Evolutionary conservation across 2,797 vertebrate genomes (phyloP).

Genomic region (Podargus strigoides): DNA sequence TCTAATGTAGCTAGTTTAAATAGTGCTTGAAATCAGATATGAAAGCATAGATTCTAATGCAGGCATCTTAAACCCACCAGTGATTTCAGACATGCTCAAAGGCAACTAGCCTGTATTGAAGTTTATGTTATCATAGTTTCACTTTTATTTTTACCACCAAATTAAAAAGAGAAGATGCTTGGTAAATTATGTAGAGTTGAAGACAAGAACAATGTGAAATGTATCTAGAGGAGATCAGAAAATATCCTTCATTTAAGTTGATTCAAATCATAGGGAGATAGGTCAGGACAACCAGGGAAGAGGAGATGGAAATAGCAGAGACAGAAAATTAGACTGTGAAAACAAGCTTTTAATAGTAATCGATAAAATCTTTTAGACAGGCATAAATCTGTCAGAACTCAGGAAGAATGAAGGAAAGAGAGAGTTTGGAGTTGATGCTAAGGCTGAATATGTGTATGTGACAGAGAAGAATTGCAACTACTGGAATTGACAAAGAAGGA

Average conservation of each 20-base stretch:
- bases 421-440: background rate
- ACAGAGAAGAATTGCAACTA: background rate
- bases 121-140: background rate
- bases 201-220: background rate
- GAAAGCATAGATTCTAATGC: background rate
- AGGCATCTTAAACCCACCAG: background rate
- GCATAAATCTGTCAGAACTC: background rate
- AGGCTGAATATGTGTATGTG: background rate
- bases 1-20: background rate
- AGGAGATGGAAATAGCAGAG: background rate
- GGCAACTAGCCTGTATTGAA: background rate
- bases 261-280: background rate
- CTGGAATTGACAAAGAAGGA: background rate
- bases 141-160: background rate
- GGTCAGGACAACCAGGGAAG: background rate
- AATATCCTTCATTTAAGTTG: accelerated
- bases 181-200: background rate
- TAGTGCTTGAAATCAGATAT: background rate
- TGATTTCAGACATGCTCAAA: background rate
- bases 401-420: background rate
- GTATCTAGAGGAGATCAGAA: background rate
- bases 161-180: background rate
- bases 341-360: background rate
- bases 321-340: background rate
- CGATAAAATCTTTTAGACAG: background rate